Base-by-base conservation (phyloP, 2,888 invertebrate genomes). In the Ryuthela nishihirai region DNA sequence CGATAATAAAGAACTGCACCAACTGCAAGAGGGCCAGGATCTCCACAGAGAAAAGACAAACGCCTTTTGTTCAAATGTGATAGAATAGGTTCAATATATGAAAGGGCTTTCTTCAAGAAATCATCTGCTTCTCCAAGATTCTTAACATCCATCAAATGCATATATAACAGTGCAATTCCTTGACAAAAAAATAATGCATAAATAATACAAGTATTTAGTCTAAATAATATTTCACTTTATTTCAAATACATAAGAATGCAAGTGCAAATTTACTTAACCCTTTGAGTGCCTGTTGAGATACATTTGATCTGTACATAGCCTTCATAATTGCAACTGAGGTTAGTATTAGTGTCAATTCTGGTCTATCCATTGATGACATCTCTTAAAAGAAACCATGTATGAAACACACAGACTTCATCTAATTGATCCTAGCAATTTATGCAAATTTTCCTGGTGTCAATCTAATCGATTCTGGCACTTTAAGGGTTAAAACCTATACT, bases 21-120 rank as follows among this genome's bases (percentile, higher is more conserved):
- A 7, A 85, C 69, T 1, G 84, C 81, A 42, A 85, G 70, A 4
- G 83, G 82, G 5, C 87, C 87, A 10, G 82, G 78, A 72, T 82
- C 82, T 9, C 86, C 85, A 73, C 81, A 82, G 25, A 85, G 72
- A 71, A 85, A 85, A 46, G 87, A 83, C 40, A 84, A 78, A 64
- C 81, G 71, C 21, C 68, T 69, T 6, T 72, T 72, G 46, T 76
- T 80, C 18, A 61, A 41, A 32, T 45, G 38, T 6, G 52, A 41
- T 2, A 54, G 24, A 17, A 41, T 29, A 25, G 54, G 56, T 32
- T 58, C 66, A 6, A 53, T 41, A 20, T 42, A 50, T 5, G 44
- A 39, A 7, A 54, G 34, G 12, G 53, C 54, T 15, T 48, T 46
- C 17, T 48, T 50, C n/a, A 50, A 21, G 6, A 41, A 54, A n/a